Evolutionary conservation across 2,888 invertebrate species (phyloP).

Genomic region (Trissolcus japonicus): DNA sequence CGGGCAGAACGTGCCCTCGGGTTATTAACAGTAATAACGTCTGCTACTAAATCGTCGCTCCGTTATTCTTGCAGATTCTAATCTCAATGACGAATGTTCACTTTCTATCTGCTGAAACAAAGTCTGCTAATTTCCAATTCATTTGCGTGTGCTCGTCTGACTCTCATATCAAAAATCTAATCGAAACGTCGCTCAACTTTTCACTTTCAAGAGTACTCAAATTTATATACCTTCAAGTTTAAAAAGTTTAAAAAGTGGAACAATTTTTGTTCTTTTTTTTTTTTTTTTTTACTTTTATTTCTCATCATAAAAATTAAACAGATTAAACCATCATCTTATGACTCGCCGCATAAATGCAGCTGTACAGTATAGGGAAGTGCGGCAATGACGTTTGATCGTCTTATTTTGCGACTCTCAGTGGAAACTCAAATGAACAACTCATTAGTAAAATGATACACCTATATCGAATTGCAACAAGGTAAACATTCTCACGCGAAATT

Average conservation of each 20-base stretch:
- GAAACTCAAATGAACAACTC: constrained; percentile 32
- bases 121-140: not conserved
- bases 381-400: not conserved
- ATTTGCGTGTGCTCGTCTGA: too few species aligned
- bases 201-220: not conserved
- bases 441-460: constrained; percentile 49
- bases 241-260: too few species aligned
- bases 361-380: too few species aligned
- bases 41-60: constrained; percentile 6
- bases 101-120: not conserved
- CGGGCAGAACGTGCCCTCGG: constrained; percentile 13
- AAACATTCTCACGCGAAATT: constrained; percentile 51
- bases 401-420: constrained; percentile 39
- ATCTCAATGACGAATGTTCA: constrained; percentile 33
- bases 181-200: not conserved
- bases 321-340: too few species aligned
- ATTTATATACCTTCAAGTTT: too few species aligned
- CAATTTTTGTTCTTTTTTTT: too few species aligned
- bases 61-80: constrained; percentile 24
- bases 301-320: too few species aligned
- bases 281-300: too few species aligned
- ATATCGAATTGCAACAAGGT: constrained; percentile 46
- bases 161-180: not conserved
- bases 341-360: too few species aligned
- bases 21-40: constrained; percentile 36